Conservation (phyloP, 2,888 invertebrate genomes). For the Nemoura dubitans region DNA sequence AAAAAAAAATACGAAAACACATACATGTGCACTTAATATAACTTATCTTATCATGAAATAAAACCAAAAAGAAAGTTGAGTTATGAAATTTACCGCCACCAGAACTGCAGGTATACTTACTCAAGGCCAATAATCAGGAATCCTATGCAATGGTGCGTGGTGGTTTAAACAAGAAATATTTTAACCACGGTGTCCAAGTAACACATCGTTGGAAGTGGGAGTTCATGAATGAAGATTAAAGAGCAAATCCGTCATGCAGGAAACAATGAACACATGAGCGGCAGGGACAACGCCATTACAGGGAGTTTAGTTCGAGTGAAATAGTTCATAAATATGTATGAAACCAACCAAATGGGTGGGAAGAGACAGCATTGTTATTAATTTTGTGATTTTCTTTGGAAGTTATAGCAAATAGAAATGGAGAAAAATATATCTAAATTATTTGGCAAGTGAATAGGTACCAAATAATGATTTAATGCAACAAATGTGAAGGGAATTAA, state of each 20-base stretch:
- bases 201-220: conserved; percentile 30
- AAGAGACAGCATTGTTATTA: background rate
- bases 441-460: background rate
- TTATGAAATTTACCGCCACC: conserved; percentile 51
- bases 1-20: background rate
- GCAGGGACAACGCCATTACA: background rate
- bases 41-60: conserved; percentile 41
- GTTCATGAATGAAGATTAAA: background rate
- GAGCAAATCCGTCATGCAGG: background rate
- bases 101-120: conserved; percentile 52
- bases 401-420: background rate
- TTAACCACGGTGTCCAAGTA: conserved; percentile 45
- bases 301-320: background rate
- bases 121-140: conserved; percentile 54
- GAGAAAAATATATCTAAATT: background rate
- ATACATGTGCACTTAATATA: conserved; percentile 48
- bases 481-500: background rate
- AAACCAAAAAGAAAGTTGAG: conserved; percentile 44
- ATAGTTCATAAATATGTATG: background rate
- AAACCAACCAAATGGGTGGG: conserved; percentile 7
- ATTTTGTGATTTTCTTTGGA: background rate
- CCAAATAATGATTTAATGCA: background rate
- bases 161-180: conserved; percentile 53
- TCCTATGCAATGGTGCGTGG: conserved; percentile 76
- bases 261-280: background rate